Evolutionary conservation across 2,888 invertebrate genomes (phyloP).

Genomic region (Fragum whitleyi): DNA sequence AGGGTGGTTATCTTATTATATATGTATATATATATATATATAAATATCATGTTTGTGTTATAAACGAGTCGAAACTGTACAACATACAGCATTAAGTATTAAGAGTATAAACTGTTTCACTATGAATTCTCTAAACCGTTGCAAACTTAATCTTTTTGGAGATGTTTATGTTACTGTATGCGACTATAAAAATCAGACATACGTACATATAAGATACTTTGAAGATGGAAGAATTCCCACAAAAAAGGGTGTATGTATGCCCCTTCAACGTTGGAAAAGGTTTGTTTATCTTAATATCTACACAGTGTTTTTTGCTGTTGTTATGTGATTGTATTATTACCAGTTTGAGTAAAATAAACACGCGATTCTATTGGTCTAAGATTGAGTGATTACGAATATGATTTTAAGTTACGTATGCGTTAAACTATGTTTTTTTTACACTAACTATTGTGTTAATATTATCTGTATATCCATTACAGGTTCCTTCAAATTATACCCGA

Average conservation of each 20-base stretch:
- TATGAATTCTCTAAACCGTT: not conserved
- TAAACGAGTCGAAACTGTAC: too few species aligned
- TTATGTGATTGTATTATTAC: not conserved
- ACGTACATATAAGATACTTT: not conserved
- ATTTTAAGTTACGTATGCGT: not conserved
- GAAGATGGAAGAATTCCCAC: not conserved
- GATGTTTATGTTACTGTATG: not conserved
- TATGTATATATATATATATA: not conserved
- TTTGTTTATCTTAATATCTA: not conserved
- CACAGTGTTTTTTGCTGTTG: too few species aligned
- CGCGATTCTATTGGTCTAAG: too few species aligned
- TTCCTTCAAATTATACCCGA: not conserved
- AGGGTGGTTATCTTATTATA: too few species aligned
- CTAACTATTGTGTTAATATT: too few species aligned
- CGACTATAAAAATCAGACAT: conserved; percentile 1
- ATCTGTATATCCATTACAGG: too few species aligned
- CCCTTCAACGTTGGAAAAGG: not conserved
- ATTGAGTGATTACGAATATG: too few species aligned
- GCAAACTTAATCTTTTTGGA: not conserved
- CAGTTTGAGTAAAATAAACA: not conserved
- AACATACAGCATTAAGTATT: not conserved
- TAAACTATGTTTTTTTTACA: not conserved
- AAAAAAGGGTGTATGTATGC: not conserved
- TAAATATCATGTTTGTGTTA: too few species aligned
- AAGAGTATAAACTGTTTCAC: not conserved